phyloP scores from a whole-genome alignment of 2,113 vertebrate species.

The Bos indicus region DNA sequence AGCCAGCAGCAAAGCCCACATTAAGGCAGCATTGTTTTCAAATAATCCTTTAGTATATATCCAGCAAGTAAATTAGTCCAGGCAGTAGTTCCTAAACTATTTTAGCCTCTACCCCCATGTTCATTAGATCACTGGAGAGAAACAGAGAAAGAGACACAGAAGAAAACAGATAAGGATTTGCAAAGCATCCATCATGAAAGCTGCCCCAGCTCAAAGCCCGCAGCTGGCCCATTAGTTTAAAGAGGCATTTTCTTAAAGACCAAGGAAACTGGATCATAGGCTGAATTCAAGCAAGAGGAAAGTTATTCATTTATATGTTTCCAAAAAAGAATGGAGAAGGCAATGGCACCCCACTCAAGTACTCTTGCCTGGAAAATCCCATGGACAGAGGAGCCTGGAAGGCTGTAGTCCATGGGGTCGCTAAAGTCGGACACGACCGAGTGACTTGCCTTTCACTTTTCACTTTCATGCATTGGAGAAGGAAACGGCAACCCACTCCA shows the following conservation, averaged over 20 bases:
- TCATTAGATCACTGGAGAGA: not conserved
- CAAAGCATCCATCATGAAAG: not conserved
- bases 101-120: not conserved
- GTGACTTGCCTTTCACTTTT: too few species aligned
- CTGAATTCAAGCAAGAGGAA: not conserved
- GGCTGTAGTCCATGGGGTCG: too few species aligned
- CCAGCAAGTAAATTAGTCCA: not conserved
- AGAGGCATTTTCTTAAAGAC: not conserved
- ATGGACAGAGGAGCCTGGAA: too few species aligned
- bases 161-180: not conserved
- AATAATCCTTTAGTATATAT: not conserved
- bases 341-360: too few species aligned
- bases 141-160: not conserved
- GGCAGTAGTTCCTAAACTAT: not conserved
- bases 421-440: too few species aligned
- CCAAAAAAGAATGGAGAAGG: too few species aligned
- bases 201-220: not conserved
- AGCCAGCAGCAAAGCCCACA: not conserved
- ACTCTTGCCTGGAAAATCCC: too few species aligned
- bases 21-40: not conserved
- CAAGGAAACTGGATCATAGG: not conserved
- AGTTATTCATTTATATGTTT: not conserved
- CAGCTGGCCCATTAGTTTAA: not conserved
- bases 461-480: too few species aligned
- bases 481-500: too few species aligned